Conservation (phyloP, 2,113 vertebrate species). For the Polypterus bichir region DNA sequence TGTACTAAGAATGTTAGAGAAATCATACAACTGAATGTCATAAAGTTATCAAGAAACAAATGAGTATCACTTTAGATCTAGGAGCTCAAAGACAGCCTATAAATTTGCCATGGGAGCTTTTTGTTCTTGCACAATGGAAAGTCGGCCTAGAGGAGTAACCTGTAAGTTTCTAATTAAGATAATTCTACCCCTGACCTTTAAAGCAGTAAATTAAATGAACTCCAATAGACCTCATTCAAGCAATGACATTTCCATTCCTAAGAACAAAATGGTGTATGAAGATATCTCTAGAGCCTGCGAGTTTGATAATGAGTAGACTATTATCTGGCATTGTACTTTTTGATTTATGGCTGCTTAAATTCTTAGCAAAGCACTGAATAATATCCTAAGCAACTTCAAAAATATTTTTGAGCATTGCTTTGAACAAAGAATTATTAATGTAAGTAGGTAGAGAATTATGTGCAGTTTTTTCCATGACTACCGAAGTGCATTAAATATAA, state of each 20-base stretch:
- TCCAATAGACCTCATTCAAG: slow-evolving; percentile 8
- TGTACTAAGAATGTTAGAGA: too few relatives aligned
- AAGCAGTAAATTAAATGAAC: slow-evolving; percentile 7
- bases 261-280: not conserved
- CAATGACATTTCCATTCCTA: slow-evolving; percentile 3
- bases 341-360: not conserved
- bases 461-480: too few relatives aligned
- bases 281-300: not conserved
- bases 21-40: slow-evolving; percentile 2
- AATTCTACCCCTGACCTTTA: slow-evolving; percentile 13
- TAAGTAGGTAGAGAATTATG: too few relatives aligned
- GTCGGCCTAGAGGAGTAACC: not conserved
- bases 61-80: not conserved
- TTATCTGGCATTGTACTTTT: not conserved
- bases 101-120: not conserved
- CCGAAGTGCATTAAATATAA: too few relatives aligned
- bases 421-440: too few relatives aligned
- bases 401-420: too few relatives aligned
- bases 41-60: slow-evolving; percentile 1
- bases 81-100: not conserved
- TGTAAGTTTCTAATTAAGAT: slow-evolving; percentile 13
- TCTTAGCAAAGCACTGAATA: too few relatives aligned
- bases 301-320: not conserved
- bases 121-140: slow-evolving; percentile 3
- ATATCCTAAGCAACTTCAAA: too few relatives aligned